Base-by-base conservation (phyloP, 1,140 invertebrate species). In the Cherax destructor region DNA sequence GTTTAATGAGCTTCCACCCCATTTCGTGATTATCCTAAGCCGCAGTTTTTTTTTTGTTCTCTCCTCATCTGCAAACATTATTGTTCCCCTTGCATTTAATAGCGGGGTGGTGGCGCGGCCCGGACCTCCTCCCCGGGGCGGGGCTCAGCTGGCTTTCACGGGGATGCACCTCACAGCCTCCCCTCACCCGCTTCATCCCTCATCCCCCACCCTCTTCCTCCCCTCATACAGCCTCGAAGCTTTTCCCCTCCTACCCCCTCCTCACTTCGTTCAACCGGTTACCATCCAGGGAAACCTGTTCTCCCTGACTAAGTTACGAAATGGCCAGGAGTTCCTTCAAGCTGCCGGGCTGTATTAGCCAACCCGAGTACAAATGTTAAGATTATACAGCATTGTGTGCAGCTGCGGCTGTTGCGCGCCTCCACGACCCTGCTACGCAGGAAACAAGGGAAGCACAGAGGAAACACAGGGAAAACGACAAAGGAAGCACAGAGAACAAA, bases 121-220 rank as follows among this genome's bases (percentile, higher is more conserved):
- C 30, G 50, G n/a, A 6, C 74, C 65, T 76, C 30, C 24, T 83
- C 76, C 86, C 69, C 81, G 79, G 81, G 88, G 88, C 88, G 81
- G 59, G 88, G 88, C 88, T 90, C 88, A 90, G 88, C 72, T 90
- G 88, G 88, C 88, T 90, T 90, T 90, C 88, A 90, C 78, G 72
- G 83, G 72, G 88, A 90, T 91, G 88, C 76, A 85, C 83, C 88
- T 91, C 59, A 41, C 30, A 41, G 30, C 30, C 30, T 41, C 30
- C 30, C 30, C 30, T 41, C 30, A 41, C 30, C 30, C 30, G 30
- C 30, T 41, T 41, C 30, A 41, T 41, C 30, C 30, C 30, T 41
- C 30, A 0, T 41, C 30, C 30, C 30, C 30, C 30, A 41, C 41
- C 61, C 77, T 21, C 41, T 1, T 5, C 69, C 79, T 13, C 59